phyloP scores from a whole-genome alignment of 2,888 invertebrate genomes.

The Hedychridium roseum region DNA sequence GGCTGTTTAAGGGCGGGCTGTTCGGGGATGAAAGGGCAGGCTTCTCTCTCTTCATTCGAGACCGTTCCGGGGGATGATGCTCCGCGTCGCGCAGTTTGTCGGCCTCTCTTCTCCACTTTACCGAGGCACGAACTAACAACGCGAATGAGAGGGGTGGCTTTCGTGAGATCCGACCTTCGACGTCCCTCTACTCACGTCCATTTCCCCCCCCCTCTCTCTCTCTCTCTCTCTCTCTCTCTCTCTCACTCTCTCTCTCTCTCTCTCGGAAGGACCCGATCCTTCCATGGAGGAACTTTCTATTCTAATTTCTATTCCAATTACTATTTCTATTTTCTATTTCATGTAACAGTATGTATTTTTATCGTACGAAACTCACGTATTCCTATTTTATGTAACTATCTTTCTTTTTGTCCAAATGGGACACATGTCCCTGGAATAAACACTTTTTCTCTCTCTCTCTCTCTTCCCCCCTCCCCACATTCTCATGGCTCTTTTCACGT shows the following conservation, averaged over 20 bases:
- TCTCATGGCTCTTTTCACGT: too few species aligned
- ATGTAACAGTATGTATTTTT: too few species aligned
- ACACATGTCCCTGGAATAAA: too few species aligned
- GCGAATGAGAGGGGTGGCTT: slow-evolving; percentile 31
- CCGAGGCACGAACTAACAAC: slow-evolving; percentile 32
- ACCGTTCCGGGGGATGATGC: slow-evolving; percentile 25
- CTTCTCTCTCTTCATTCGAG: slow-evolving; percentile 38
- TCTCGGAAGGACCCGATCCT: too few species aligned
- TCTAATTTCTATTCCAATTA: too few species aligned
- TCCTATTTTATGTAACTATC: too few species aligned
- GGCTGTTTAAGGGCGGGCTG: slow-evolving; percentile 54
- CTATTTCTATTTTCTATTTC: too few species aligned
- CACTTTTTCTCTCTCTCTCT: too few species aligned
- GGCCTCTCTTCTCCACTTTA: slow-evolving; percentile 20
- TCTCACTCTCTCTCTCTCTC: slow-evolving; percentile 1
- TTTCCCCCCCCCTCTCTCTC: slow-evolving; percentile 1
- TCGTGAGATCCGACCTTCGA: slow-evolving; percentile 9
- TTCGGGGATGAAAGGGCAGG: slow-evolving; percentile 39
- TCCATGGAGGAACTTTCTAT: too few species aligned
- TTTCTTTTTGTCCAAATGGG: too few species aligned
- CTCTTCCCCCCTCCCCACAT: too few species aligned
- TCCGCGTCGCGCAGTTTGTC: slow-evolving; percentile 16
- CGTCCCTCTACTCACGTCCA: not conserved
- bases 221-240: not conserved
- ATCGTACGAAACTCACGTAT: too few species aligned